A percentile compares a stretch with the other conserved stretches of the same genome.
Evolutionary conservation across 2,797 vertebrate genomes (phyloP).

Genomic region (Paramormyrops hopkinsi): DNA sequence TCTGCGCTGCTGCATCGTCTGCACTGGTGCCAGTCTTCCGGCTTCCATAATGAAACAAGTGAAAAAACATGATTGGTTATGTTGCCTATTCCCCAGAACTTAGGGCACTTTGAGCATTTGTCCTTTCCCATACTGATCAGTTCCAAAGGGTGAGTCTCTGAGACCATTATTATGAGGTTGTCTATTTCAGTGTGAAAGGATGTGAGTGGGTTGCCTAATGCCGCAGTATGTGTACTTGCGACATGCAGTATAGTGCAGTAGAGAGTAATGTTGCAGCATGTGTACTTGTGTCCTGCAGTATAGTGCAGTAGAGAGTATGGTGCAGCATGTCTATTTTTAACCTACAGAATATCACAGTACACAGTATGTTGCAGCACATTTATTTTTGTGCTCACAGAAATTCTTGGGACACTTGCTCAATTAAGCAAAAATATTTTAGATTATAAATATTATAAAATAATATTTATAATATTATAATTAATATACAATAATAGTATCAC

Average conservation of each 20-base stretch:
- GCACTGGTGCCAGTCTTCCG: background rate
- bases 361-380: background rate
- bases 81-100: background rate
- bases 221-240: background rate
- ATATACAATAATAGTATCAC: too few relatives aligned
- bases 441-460: too few relatives aligned
- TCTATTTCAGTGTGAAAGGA: background rate
- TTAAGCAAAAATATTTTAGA: background rate
- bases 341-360: background rate
- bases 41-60: background rate
- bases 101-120: background rate
- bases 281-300: background rate
- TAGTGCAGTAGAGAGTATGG: background rate
- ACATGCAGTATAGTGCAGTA: background rate
- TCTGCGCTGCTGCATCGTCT: conserved; percentile 42
- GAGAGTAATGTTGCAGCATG: background rate
- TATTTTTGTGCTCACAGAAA: background rate
- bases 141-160: background rate
- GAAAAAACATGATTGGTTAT: background rate
- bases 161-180: background rate
- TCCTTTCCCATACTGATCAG: background rate
- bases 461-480: too few relatives aligned
- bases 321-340: background rate
- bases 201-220: background rate
- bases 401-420: background rate